Percentiles rank a stretch among this genome's conserved stretches.
These are phyloP conservation scores for Drosophila murphyi DNA, from an alignment of 1,140 invertebrate species.

Conservation along the genomic window DNA sequence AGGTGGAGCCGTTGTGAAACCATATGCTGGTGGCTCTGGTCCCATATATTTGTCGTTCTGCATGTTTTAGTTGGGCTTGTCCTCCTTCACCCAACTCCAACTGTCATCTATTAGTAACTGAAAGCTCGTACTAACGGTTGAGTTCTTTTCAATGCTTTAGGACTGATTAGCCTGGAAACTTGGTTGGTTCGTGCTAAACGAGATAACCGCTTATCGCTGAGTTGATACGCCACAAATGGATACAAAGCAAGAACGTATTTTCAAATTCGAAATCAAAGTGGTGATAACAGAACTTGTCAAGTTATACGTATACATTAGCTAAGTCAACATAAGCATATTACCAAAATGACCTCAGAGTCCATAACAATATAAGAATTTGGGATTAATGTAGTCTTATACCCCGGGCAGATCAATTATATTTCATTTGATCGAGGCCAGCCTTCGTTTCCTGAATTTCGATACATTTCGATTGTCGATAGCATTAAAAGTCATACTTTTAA, in stretches of 20 bases:
- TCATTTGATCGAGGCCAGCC: too few species aligned
- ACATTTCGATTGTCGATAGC: too few species aligned
- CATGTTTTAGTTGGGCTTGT: constrained; percentile 14
- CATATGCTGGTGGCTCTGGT: constrained; percentile 23
- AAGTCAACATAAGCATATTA: neutral
- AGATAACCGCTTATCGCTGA: constrained; percentile 13
- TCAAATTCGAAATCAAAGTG: constrained; percentile 16
- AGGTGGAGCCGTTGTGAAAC: constrained; percentile 19
- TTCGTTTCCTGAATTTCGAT: too few species aligned
- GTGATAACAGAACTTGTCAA: constrained; percentile 21
- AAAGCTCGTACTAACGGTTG: neutral
- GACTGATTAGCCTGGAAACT: neutral
- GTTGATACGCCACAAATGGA: constrained; percentile 3
- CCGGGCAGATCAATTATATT: too few species aligned
- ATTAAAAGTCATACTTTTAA: too few species aligned
- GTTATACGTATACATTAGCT: neutral
- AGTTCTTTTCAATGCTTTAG: constrained; percentile 13
- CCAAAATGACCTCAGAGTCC: neutral
- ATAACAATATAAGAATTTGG: too few species aligned
- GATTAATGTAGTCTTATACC: too few species aligned
- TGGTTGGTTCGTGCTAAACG: constrained; percentile 2
- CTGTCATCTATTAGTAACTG: constrained; percentile 20
- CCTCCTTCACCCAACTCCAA: constrained; percentile 1
- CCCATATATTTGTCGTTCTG: constrained; percentile 39
- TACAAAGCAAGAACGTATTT: constrained; percentile 1